phyloP scores from a whole-genome alignment of 1,140 invertebrate genomes.

The Brachionus angularis region DNA sequence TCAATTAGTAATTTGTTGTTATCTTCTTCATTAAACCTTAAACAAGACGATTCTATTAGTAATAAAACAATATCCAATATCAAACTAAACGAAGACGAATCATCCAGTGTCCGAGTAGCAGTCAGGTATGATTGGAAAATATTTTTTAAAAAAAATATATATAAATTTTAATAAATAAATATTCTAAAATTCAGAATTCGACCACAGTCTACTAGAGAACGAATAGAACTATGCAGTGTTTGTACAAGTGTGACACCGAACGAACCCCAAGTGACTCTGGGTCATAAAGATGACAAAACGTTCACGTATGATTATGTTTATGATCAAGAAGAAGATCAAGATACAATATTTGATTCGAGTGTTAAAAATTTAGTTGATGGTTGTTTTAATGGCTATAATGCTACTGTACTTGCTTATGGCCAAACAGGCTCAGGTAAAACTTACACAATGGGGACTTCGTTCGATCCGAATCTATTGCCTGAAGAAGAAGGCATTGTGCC shows the following conservation, averaged over 20 bases:
- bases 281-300: constrained; percentile 65
- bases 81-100: no score
- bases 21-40: no score
- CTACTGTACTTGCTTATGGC: constrained; percentile 67
- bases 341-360: constrained; percentile 70
- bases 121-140: no score
- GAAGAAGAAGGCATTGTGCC: constrained; percentile 36
- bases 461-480: not conserved
- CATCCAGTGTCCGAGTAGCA: no score
- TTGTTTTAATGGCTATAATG: constrained; percentile 54
- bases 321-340: constrained; percentile 65
- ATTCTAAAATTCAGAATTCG: constrained; percentile 70
- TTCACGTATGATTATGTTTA: constrained; percentile 87
- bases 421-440: constrained; percentile 77
- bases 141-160: not conserved
- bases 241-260: constrained; percentile 81
- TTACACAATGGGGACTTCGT: constrained; percentile 64
- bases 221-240: constrained; percentile 87
- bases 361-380: constrained; percentile 70
- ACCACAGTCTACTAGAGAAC: constrained; percentile 82
- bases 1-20: no score
- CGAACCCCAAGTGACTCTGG: constrained; percentile 64
- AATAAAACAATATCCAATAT: no score
- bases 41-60: no score
- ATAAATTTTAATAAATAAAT: not conserved